These are phyloP conservation scores for Rhopilema esculentum DNA, from an alignment of 30 jellyfish, hydroid and myxozoan genomes.

Conservation along the genomic window DNA sequence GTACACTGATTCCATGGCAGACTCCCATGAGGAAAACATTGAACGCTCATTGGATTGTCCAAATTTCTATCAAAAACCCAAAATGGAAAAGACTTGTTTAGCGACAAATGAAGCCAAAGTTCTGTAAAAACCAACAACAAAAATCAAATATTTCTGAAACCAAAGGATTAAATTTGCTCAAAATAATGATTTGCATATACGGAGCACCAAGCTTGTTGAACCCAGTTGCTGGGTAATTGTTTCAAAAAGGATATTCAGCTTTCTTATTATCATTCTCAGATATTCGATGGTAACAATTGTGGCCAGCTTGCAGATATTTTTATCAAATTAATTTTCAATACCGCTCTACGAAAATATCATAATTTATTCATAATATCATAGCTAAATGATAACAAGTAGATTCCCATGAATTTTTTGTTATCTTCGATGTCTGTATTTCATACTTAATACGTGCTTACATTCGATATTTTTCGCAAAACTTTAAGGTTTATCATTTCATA, in stretches of 20 bases:
- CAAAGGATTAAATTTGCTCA: neutral
- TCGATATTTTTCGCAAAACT: neutral
- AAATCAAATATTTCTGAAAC: too few species aligned
- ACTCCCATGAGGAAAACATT: neutral
- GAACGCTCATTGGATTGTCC: conserved; percentile 5
- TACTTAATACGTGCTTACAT: neutral
- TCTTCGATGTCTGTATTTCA: neutral
- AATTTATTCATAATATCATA: neutral
- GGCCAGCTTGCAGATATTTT: neutral
- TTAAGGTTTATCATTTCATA: neutral
- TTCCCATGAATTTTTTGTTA: neutral
- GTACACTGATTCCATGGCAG: conserved; percentile 4
- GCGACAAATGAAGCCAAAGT: conserved; percentile 2
- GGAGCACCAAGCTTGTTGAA: neutral
- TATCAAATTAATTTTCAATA: neutral
- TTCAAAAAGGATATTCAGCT: neutral
- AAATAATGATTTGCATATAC: neutral
- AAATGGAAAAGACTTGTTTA: conserved; percentile 1
- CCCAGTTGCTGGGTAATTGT: conserved; percentile 11
- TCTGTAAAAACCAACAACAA: neutral
- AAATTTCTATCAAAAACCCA: conserved; percentile 15
- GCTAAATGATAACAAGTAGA: neutral
- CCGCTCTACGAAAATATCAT: neutral
- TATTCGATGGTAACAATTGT: neutral
- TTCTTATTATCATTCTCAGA: neutral